Evolutionary conservation across 2,797 vertebrate species (phyloP), one percentile per base, ranked within the genome.

Genomic region (Glossophaga mutica): DNA sequence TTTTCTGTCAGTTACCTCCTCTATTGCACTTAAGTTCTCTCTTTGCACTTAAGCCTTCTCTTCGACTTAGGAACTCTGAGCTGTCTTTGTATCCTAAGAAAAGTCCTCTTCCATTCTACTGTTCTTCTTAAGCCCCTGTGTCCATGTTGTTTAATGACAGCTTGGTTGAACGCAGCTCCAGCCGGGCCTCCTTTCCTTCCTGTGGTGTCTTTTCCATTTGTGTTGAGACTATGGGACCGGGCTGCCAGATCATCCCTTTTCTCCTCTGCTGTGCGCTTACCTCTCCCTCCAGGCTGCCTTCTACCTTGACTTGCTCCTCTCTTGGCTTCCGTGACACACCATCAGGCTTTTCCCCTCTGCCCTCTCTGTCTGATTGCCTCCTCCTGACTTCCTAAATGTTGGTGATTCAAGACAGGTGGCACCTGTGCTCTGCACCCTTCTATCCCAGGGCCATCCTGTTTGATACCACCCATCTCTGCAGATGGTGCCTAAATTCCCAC

Each of bases 291-390:
- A 3, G 10, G 6, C 74, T 73, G 1, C n/a, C 14, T 50, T 78
- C 46, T 44, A 32, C 16, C 24, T 76, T 22, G 32, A 22, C 48
- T 29, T 12, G 1, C 22, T 29, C 26, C 32, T 62, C 44, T 70
- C 32, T 71, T 74, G 86, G 77, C 10, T 84, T 91, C 50, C 74
- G 22, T 10, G 15, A 44, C 16, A 44, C 24, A 12, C 32, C 24
- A 0, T 0, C 24, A 11, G 18, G 32, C 46, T 26, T 76, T 48
- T 32, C 0, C 11, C 21, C 2, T 10, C 50, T 37, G 7, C 29
- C 55, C 12, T 48, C 6, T 24, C 37, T 90, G 44, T 46, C 32
- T 0, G 0, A 39, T 87, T 71, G 52, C 32, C 44, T 85, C 1
- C 0, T 78, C 65, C 44, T 65, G 50, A 32, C 44, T 73, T 19